Conservation (phyloP, 2,888 invertebrate species). For the Pycnomerus fuliginosus region DNA sequence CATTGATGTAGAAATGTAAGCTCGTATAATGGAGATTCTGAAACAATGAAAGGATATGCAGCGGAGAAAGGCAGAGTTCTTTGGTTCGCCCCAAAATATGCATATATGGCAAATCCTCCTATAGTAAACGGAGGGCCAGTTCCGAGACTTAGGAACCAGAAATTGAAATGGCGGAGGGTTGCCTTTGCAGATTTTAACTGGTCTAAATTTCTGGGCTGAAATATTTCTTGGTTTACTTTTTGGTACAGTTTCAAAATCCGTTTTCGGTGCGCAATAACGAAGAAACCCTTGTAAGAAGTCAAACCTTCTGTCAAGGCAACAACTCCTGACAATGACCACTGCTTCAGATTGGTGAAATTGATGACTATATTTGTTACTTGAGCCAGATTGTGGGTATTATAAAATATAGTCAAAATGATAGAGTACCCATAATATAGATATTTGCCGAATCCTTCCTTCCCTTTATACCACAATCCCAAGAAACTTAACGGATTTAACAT, state of each 20-base stretch:
- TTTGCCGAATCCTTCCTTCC: not conserved
- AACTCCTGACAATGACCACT: constrained; percentile 7
- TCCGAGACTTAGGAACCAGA: no score
- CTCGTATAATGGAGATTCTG: constrained; percentile 2
- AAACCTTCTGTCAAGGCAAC: constrained; percentile 2
- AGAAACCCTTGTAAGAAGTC: constrained; percentile 5
- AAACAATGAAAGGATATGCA: not conserved
- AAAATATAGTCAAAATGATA: not conserved
- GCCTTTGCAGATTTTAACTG: constrained; percentile 2
- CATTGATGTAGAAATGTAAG: constrained; percentile 15
- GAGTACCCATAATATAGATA: constrained; percentile 4
- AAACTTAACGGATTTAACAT: not conserved
- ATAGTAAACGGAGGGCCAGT: no score
- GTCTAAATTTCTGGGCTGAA: constrained; percentile 7
- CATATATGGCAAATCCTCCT: no score
- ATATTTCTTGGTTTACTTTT: not conserved
- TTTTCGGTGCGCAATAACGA: not conserved
- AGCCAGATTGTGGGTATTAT: constrained; percentile 6
- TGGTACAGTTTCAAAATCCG: constrained; percentile 3
- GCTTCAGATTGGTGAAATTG: constrained; percentile 1
- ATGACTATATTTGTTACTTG: not conserved
- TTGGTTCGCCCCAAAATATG: not conserved
- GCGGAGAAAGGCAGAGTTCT: not conserved
- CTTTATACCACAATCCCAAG: constrained; percentile 4
- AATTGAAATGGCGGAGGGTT: no score